Evolutionary conservation across 2,888 invertebrate species (phyloP), one percentile per base, ranked within the genome.

Genomic region (Bunonema sp.): DNA sequence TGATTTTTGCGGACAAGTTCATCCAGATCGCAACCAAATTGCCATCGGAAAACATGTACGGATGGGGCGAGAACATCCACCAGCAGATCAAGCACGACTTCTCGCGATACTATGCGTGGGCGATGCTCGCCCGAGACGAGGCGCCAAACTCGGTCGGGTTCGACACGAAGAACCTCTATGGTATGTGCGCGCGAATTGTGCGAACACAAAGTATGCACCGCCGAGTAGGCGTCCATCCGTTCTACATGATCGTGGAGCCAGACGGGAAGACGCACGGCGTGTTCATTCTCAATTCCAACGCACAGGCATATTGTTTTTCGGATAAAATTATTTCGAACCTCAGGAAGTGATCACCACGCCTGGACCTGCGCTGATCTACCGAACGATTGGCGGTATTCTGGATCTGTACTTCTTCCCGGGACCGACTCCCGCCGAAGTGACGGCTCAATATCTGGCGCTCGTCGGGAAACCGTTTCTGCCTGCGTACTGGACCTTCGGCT

Each of bases 321-420:
- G 12, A 12, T 18, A 31, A 7, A 16, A 12, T 5, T 18, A 1
- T 4, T 23, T 39, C n/a, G n/a, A n/a, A n/a, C n/a, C n/a, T 15
- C 58, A 64, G 38, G 62, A 63, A 47, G 54, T 64, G 3, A 49
- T 48, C 18, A 54, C 56, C 1, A 56, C 58, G 3, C 59, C 60
- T n/a, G 59, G 44, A 10, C 61, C 62, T 2, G 57, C 55, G 40
- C 37, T 87, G 35, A 84, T 84, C 0, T 86, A 80, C 70, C 75
- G 87, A 45, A 61, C 60, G 4, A 65, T 69, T 29, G 70, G 70
- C 4, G 70, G 70, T 2, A 52, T 20, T 49, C n/a, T 67, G 29
- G 68, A 70, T 46, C 45, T 70, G 33, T 61, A 58, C 39, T 55
- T 69, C 42, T 69, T 71, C 52, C 58, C 68, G 2, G 71, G 70